phyloP scores from a whole-genome alignment of 2,113 vertebrate genomes.

The Trogon melanurus region DNA sequence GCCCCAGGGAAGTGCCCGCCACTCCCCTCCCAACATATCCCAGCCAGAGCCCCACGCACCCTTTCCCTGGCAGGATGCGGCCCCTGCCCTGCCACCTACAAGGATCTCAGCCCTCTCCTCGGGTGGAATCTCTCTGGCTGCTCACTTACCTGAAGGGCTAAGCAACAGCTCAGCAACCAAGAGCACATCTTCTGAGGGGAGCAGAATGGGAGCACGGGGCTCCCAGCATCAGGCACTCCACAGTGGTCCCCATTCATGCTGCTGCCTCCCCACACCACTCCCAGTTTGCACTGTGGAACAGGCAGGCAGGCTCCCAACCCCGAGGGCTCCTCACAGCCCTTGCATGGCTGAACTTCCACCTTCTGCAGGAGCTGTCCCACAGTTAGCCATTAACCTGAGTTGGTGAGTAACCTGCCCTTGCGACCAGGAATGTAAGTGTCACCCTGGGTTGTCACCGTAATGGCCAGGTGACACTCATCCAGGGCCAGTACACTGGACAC shows the following conservation, averaged over 20 bases:
- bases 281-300: rapidly evolving
- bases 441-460: not conserved
- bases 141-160: constrained; percentile 77
- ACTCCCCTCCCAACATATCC: not conserved
- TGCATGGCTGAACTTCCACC: constrained; percentile 54
- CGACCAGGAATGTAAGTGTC: constrained; percentile 15
- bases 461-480: not conserved
- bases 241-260: constrained; percentile 46
- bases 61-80: not conserved
- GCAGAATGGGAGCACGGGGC: not conserved
- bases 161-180: constrained; percentile 71
- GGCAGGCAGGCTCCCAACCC: not conserved
- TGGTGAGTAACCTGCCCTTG: constrained; percentile 51
- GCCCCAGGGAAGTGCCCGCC: not conserved
- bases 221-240: not conserved
- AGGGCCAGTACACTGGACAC: not conserved
- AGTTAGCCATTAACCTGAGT: constrained; percentile 73
- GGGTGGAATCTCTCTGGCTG: not conserved
- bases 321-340: not conserved
- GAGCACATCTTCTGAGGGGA: not conserved
- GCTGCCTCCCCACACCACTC: not conserved
- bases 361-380: constrained; percentile 14
- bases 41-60: not conserved
- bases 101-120: not conserved
- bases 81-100: not conserved